phyloP scores from a whole-genome alignment of 1,140 invertebrate genomes.

The Ephestia elutella region DNA sequence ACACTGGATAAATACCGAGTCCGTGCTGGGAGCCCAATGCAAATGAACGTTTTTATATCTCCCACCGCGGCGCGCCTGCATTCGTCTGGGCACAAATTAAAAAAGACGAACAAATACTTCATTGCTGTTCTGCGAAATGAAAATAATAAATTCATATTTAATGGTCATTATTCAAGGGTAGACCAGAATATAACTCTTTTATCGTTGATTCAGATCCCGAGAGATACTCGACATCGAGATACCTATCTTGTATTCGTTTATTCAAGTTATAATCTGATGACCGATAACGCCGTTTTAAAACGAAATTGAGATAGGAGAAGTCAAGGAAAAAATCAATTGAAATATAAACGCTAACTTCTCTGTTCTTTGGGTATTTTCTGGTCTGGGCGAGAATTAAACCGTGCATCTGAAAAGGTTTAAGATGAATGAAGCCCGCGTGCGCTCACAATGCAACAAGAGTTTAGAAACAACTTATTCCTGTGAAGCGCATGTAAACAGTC shows the following conservation, averaged over 20 bases:
- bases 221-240: too few species aligned
- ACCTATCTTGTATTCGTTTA: too few species aligned
- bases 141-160: background rate
- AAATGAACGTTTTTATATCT: slow-evolving; percentile 64
- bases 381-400: slow-evolving; percentile 55
- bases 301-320: too few species aligned
- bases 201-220: too few species aligned
- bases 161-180: background rate
- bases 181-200: too few species aligned
- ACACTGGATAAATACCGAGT: slow-evolving; percentile 58
- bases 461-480: slow-evolving; percentile 64
- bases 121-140: background rate
- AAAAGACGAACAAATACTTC: background rate
- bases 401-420: slow-evolving; percentile 64
- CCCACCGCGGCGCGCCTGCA: slow-evolving; percentile 29
- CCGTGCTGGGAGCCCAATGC: slow-evolving; percentile 47
- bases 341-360: too few species aligned
- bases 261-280: too few species aligned
- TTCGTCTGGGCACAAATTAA: slow-evolving; percentile 32
- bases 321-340: too few species aligned
- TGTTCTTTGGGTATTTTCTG: background rate
- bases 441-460: slow-evolving; percentile 65
- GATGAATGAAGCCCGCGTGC: slow-evolving; percentile 60
- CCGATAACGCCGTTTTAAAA: too few species aligned
- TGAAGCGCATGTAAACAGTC: slow-evolving; percentile 53